Conservation (phyloP, 2,113 vertebrate species). For the Lepus americanus region DNA sequence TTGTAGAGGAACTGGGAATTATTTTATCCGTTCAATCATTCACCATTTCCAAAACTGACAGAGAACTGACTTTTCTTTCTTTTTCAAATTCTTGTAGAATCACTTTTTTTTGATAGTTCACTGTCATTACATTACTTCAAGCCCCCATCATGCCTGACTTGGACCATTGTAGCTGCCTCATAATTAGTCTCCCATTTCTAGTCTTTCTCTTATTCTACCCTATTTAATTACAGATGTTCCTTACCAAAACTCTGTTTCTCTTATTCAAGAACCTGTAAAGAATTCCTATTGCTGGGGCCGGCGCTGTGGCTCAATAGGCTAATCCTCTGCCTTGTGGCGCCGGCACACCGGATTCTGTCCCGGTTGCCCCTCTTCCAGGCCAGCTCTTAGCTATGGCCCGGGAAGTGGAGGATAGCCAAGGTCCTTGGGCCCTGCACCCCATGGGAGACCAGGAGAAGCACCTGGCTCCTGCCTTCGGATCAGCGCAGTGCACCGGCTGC, state of each 20-base stretch:
- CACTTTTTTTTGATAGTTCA: background rate
- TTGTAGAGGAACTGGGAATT: background rate
- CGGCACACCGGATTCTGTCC: too few species aligned
- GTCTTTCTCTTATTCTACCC: conserved; percentile 21
- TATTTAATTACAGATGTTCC: background rate
- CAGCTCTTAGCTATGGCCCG: too few species aligned
- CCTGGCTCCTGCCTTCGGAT: too few species aligned
- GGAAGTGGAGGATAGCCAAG: too few species aligned
- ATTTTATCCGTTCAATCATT: background rate
- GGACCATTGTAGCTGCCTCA: background rate
- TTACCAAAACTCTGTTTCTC: conserved; percentile 10
- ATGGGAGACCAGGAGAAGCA: too few species aligned
- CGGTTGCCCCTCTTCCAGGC: too few species aligned
- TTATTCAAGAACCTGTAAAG: background rate
- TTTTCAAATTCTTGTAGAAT: background rate
- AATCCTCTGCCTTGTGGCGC: too few species aligned
- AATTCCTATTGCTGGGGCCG: background rate
- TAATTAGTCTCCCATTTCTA: background rate
- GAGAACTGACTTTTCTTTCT: background rate
- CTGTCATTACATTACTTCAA: background rate
- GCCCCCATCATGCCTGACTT: background rate
- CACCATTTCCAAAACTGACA: background rate
- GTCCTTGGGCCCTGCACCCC: too few species aligned
- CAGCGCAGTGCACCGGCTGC: too few species aligned
- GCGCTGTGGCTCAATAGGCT: too few species aligned